Base-by-base conservation (phyloP, 2,888 invertebrate genomes). In the Ectemnius lituratus region DNA sequence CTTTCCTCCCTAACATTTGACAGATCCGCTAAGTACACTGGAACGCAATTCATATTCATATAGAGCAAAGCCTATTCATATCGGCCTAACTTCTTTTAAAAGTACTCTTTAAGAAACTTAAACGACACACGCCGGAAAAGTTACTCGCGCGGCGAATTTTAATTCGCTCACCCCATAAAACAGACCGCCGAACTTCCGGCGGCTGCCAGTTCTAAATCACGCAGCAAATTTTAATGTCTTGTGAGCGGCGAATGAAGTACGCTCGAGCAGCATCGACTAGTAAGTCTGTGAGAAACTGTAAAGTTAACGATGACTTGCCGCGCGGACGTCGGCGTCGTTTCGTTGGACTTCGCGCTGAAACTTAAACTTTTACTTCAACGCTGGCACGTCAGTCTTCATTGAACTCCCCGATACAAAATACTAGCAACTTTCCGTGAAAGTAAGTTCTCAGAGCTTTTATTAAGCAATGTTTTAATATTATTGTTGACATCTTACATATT, bases 201-300 rank as follows among this genome's bases (percentile, higher is more conserved):
- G 23, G 3, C 14, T 37, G 37, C 37, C 37, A 8, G 28, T n/a
- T 67, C 56, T 60, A 60, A 73, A 62, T 74, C 64, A 52, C 63
- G 57, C 59, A 8, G 47, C 59, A 79, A 77, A 79, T 76, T 79
- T 67, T 70, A 67, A 79, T 73, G 72, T 73, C 61, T 16, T 18
- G 14, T 14, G 4, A 5, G 14, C 45, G 18, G 20, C 16, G 60
- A 65, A 68, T 47, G 60, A 45, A 23, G 18, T n/a, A 52, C 18
- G 23, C 11, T 45, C 47, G 62, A 62, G 68, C 70, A 64, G 16
- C 37, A 6, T 1, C 11, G n/a, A 61, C 28, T 27, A 60, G 58
- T 23, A 62, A 73, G 68, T 37, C 67, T 65, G 37, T 6, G 37
- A 11, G 37, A 37, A 37, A 37, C 37, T 37, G 37, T 11, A 37